A percentile compares a stretch with the other conserved stretches of the same genome.
These are phyloP conservation scores for Cephus pulcher DNA, from an alignment of 2,888 invertebrate genomes.

Conservation along the genomic window DNA sequence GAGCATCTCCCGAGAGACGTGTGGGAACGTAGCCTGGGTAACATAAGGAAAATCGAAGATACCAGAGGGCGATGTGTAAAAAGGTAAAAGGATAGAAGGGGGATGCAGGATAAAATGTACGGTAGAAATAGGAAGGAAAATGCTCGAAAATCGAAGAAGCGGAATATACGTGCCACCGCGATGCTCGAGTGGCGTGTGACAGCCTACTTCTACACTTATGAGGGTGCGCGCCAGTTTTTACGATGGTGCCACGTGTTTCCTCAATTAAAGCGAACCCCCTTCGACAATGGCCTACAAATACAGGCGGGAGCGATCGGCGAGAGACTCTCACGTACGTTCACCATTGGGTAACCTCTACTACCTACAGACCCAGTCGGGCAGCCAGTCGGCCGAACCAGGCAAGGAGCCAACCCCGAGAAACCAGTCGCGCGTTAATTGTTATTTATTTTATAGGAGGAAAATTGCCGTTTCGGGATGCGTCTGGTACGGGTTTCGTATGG, in stretches of 20 bases:
- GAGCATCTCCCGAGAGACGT: not conserved
- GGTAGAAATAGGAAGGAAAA: not conserved
- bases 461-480: not conserved
- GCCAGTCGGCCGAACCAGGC: not conserved
- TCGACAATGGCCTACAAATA: constrained; percentile 39
- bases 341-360: not conserved
- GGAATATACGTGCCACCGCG: not conserved
- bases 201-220: not conserved
- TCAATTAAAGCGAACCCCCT: constrained; percentile 45
- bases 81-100: not conserved
- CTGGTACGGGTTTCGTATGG: not conserved
- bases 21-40: not conserved
- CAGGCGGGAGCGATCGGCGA: constrained; percentile 2
- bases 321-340: not conserved
- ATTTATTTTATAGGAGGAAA: constrained; percentile 19
- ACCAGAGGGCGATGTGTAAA: not conserved
- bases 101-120: not conserved
- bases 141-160: not conserved
- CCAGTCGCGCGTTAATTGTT: constrained; percentile 15
- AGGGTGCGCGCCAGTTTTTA: constrained; percentile 29
- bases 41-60: not conserved
- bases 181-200: constrained; percentile 4
- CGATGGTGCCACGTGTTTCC: constrained; percentile 43
- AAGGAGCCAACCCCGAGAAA: not conserved
- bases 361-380: not conserved